Percentiles rank a stretch among this genome's conserved stretches.
These are phyloP conservation scores for Ceriagrion tenellum DNA, from an alignment of 2,888 invertebrate species.

Conservation along the genomic window DNA sequence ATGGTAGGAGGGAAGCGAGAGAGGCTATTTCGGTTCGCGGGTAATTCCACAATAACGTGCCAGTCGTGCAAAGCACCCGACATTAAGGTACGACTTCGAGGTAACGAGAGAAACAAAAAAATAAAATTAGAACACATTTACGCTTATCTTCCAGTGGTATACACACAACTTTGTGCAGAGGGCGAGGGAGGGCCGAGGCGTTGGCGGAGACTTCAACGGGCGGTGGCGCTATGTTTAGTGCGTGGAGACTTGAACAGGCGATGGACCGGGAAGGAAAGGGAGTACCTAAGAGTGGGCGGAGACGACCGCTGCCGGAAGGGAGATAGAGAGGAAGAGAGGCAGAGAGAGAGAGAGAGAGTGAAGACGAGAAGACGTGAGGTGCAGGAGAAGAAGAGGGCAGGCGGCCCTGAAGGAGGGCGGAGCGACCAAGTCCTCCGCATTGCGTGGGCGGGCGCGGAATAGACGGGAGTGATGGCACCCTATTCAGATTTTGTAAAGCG, in stretches of 20 bases:
- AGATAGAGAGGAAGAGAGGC: not conserved
- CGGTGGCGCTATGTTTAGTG: not conserved
- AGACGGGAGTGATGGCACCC: conserved; percentile 56
- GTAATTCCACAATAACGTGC: not conserved
- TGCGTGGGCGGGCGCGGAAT: conserved; percentile 37
- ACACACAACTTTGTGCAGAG: not conserved
- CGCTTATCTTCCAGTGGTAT: not conserved
- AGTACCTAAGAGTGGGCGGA: not conserved
- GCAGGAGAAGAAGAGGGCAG: not conserved
- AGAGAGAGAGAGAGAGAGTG: not conserved
- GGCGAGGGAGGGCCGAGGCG: not conserved
- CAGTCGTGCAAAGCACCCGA: not conserved
- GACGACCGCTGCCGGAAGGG: conserved; percentile 43
- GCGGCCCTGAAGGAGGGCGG: not conserved
- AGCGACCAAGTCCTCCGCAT: not conserved
- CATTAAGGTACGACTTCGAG: not conserved
- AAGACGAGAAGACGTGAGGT: not conserved
- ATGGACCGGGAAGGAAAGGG: not conserved
- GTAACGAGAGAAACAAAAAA: not conserved
- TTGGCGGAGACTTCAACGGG: not conserved
- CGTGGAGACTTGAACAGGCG: not conserved
- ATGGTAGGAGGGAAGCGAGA: too few relatives aligned
- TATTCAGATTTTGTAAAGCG: conserved; percentile 50
- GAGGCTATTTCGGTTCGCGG: not conserved
- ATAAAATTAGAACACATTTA: not conserved